Conservation (phyloP, 2,797 vertebrate species). For the Chaetodon trifasciatus region DNA sequence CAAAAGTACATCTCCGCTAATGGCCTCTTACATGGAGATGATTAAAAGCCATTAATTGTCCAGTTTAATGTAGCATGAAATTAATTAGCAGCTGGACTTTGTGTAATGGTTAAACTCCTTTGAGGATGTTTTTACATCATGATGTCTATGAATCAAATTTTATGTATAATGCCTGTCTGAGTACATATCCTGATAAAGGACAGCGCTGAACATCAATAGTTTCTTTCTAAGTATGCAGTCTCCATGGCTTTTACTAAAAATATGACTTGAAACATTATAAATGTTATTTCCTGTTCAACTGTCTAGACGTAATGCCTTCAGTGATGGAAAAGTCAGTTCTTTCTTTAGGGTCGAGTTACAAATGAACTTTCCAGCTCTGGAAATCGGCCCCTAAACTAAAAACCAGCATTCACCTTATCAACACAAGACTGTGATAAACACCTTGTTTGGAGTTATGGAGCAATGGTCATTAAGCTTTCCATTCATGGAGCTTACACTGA, state of each 20-base stretch:
- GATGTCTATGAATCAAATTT: not conserved
- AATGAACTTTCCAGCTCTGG: slow-evolving; percentile 47
- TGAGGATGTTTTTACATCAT: slow-evolving; percentile 14
- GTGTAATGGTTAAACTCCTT: slow-evolving; percentile 21
- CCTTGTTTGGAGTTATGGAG: slow-evolving; percentile 25
- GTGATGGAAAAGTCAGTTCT: slow-evolving; percentile 13
- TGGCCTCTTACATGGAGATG: slow-evolving; percentile 43
- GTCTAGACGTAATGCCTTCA: slow-evolving; percentile 25
- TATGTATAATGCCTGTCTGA: not conserved
- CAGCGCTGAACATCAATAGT: not conserved
- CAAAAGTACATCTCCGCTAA: slow-evolving; percentile 32
- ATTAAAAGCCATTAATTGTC: slow-evolving; percentile 40
- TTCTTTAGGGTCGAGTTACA: slow-evolving; percentile 32
- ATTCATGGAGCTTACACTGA: not conserved
- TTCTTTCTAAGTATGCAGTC: not conserved
- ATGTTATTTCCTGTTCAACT: slow-evolving; percentile 2
- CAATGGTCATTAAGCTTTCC: not conserved
- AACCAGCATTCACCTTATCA: slow-evolving; percentile 41
- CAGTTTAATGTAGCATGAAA: slow-evolving; percentile 33
- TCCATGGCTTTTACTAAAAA: not conserved
- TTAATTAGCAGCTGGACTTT: slow-evolving; percentile 48
- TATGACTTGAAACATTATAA: slow-evolving; percentile 14
- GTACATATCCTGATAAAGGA: not conserved
- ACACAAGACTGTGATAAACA: slow-evolving; percentile 77
- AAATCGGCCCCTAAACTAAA: not conserved